Evolutionary conservation across 2,888 invertebrate genomes (phyloP), one percentile per base, ranked within the genome.

Genomic region (Netelia virgata): DNA sequence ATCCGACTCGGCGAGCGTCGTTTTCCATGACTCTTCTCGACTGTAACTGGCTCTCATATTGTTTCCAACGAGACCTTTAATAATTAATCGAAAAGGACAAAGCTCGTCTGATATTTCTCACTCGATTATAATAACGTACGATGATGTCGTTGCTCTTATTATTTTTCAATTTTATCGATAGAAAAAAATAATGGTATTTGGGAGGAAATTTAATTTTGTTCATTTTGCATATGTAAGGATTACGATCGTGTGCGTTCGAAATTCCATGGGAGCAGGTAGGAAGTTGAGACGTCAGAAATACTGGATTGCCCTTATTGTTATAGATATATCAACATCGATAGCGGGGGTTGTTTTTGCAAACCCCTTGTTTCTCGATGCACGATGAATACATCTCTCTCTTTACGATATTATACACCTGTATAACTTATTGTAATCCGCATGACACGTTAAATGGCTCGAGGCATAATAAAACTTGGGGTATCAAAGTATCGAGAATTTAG

Each of bases 11-110:
- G 14, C 41, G 43, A 14, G 20, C 43, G 50, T 68, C 47, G n/a
- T 68, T 41, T 68, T 3, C 16, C 55, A 77, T 70, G 85, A 87
- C 86, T 86, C 85, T 78, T 80, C 78, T 57, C 59, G 57, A 28
- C 59, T 69, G 14, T 78, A 82, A 77, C 82, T 81, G 76, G 57
- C 68, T 72, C 81, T 81, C 63, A 75, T 77, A 85, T 87, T 78
- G 86, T 86, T 76, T 83, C 63, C 23, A 36, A 84, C 57, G 18
- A 23, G 57, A 8, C 70, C 61, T 14, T 50, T 50, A 70, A 63
- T 50, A 20, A 78, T 78, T 70, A 18, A 23, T 28, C 66, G 16
- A 66, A 75, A 14, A 59, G 61, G 50, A 61, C 50, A 36, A 14
- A 59, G 61, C n/a, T n/a, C 61, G 69, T 61, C 50, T n/a, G 61